Conservation (phyloP, 2,888 invertebrate genomes). For the Xylophagus ater region DNA sequence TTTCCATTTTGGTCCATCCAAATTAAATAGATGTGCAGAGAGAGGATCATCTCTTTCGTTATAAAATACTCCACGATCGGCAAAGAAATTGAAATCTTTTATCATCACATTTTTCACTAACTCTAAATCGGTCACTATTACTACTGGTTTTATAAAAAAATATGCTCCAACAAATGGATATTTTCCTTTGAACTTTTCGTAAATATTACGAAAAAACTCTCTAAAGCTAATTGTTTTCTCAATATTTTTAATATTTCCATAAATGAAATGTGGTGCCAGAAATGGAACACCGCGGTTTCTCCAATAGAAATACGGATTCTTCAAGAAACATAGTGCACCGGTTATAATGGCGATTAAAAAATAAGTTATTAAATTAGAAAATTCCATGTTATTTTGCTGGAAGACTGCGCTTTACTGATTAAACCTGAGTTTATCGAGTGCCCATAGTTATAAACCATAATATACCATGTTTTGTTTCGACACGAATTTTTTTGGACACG, state of each 20-base stretch:
- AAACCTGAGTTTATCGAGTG: too few relatives aligned
- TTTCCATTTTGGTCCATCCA: constrained; percentile 37
- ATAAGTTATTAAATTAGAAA: too few relatives aligned
- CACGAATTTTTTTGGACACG: too few relatives aligned
- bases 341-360: too few relatives aligned
- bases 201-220: constrained; percentile 23
- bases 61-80: constrained; percentile 22
- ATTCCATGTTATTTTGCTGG: too few relatives aligned
- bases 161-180: constrained; percentile 13
- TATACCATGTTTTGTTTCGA: too few relatives aligned
- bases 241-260: constrained; percentile 18
- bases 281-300: constrained; percentile 2
- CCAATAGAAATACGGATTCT: background rate
- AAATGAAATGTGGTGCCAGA: constrained; percentile 1
- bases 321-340: too few relatives aligned
- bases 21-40: constrained; percentile 22
- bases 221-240: constrained; percentile 20
- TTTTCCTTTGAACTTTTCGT: constrained; percentile 9
- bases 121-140: constrained; percentile 27
- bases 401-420: too few relatives aligned
- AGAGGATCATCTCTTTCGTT: constrained; percentile 26
- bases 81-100: constrained; percentile 26
- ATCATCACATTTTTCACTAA: constrained; percentile 27
- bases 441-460: too few relatives aligned
- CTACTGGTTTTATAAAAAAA: constrained; percentile 11